Evolutionary conservation across 1,140 invertebrate species (phyloP), one percentile per base, ranked within the genome.

Genomic region (Tenebrio molitor): DNA sequence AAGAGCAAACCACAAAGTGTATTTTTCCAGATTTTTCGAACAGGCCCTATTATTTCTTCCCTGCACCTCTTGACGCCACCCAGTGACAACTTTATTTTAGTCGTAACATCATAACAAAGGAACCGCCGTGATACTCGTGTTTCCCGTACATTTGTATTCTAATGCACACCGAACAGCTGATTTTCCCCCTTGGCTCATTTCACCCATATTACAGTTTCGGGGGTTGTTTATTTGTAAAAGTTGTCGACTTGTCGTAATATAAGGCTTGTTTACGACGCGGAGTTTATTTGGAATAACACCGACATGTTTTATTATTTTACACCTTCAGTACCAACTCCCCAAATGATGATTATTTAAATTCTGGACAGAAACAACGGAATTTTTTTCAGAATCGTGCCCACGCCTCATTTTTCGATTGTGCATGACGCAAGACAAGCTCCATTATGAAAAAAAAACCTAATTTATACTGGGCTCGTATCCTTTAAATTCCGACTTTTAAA

Each of bases 61-160:
- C n/a, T n/a, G n/a, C n/a, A n/a, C n/a, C n/a, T n/a, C n/a, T n/a
- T n/a, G n/a, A n/a, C n/a, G n/a, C n/a, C n/a, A n/a, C n/a, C n/a
- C n/a, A 39, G 36, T 39, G 36, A 7, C 36, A 39, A 39, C 7
- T 39, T 39, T 39, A 39, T 39, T 39, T 39, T 39, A 39, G 36
- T 12, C 36, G 12, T 39, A 39, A 39, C 12, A 7, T 2, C 7
- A 39, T 12, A 12, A 39, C 10, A 25, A 58, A 58, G 19, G 23
- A 58, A 25, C 23, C 6, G 10, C 19, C 12, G 19, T 25, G 23
- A 7, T 29, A 12, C 23, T 29, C 19, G 29, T 29, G 46, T 12
- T 46, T 58, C 2, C 23, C 8, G n/a, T 23, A 58, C 50, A 58
- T 58, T 58, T 58, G 50, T 58, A 58, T 58, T 58, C 50, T 33